Evolutionary conservation across 2,888 invertebrate species (phyloP), one percentile per base, ranked within the genome.

Genomic region (Zootermopsis nevadensis): DNA sequence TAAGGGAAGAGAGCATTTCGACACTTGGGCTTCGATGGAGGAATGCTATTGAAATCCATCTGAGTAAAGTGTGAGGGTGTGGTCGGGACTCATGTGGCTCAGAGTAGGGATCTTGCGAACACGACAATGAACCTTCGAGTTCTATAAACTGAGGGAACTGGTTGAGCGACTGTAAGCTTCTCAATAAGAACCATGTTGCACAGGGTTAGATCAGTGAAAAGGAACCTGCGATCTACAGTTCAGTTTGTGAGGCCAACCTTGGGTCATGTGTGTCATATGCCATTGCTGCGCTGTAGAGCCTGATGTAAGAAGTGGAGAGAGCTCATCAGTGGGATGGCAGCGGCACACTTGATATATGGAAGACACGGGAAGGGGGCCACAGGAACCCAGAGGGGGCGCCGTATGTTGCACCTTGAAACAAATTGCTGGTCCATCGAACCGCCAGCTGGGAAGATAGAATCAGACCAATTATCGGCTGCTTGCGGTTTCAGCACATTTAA

Each of bases 361-460:
- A 38, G 38, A 12, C 69, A 69, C 69, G 7, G 69, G 69, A 31
- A 69, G 69, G 69, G 69, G 69, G 74, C 74, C 74, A 74, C 38
- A 24, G 74, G 24, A 33, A 74, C 74, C 74, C 74, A 27, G 74
- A 74, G 74, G 74, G 74, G 74, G 74, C 74, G 38, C 74, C 74
- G 74, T 74, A 74, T 35, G 74, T 74, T 74, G 74, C 74, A 74
- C 74, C 74, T 74, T 74, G 74, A 74, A 74, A 74, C 74, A 74
- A 74, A 74, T 74, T 74, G 74, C 74, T 33, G 69, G 31, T 69
- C 69, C 69, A 33, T 19, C 15, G 48, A 48, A 60, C 60, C 27
- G 30, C 66, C 30, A 27, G 66, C n/a, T 66, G 66, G 0, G 30
- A n/a, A 66, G 66, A 30, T 31, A 33, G 31, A 30, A 69, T 69